phyloP scores from a whole-genome alignment of 2,113 vertebrate genomes.

The Amazona vittata region DNA sequence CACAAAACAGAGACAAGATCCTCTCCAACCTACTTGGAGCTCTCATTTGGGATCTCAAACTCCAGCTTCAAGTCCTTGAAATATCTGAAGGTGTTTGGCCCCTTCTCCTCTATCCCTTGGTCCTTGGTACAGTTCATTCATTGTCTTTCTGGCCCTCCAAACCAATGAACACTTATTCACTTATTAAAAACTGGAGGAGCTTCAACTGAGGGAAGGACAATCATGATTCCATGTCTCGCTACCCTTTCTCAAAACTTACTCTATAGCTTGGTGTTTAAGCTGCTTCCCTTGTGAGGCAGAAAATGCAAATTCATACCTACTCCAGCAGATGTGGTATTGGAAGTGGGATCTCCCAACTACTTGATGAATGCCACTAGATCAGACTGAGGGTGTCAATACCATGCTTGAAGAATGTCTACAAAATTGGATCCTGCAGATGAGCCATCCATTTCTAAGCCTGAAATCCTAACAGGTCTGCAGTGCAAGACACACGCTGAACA shows the following conservation, averaged over 20 bases:
- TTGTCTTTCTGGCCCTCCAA: not conserved
- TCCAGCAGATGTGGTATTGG: not conserved
- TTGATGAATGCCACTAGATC: not conserved
- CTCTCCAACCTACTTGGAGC: not conserved
- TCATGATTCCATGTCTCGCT: not conserved
- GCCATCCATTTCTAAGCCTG: not conserved
- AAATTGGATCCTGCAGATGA: not conserved
- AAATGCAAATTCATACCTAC: not conserved
- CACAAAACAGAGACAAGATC: not conserved
- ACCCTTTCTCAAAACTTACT: not conserved
- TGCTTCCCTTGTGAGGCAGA: not conserved
- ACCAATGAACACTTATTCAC: not conserved
- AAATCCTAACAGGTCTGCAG: not conserved
- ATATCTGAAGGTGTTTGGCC: not conserved
- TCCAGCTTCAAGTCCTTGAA: not conserved
- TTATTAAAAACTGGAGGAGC: not conserved
- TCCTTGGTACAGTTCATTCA: not conserved
- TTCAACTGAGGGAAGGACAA: not conserved
- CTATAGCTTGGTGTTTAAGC: not conserved
- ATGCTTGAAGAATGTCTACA: not conserved
- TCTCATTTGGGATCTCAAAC: not conserved
- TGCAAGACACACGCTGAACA: not conserved
- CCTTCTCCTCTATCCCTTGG: not conserved
- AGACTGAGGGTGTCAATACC: fast-evolving
- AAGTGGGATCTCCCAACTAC: not conserved